A percentile compares a stretch with the other conserved stretches of the same genome.
Evolutionary conservation across 2,797 vertebrate species (phyloP).

Genomic region (Dryobates pubescens): DNA sequence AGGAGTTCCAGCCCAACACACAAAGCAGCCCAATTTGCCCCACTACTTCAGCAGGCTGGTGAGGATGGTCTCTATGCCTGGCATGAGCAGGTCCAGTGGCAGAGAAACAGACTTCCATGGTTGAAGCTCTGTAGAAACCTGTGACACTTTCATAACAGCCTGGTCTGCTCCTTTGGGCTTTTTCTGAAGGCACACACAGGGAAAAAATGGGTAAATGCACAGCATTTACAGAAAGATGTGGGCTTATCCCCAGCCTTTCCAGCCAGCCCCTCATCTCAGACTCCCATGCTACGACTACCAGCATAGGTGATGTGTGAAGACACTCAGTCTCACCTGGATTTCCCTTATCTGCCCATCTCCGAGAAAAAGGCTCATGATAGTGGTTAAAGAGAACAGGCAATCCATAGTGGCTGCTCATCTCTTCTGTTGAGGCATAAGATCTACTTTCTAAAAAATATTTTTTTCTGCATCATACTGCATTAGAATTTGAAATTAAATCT

Average conservation of each 20-base stretch:
- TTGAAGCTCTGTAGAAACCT: background rate
- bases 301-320: background rate
- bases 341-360: background rate
- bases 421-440: background rate
- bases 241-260: background rate
- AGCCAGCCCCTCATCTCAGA: background rate
- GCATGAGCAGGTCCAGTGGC: accelerated
- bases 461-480: background rate
- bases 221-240: accelerated
- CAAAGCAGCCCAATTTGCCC: background rate
- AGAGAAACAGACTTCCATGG: accelerated
- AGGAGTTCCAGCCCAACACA: background rate
- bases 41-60: background rate
- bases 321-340: background rate
- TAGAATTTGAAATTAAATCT: background rate
- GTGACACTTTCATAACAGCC: background rate
- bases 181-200: background rate
- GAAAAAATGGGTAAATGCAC: background rate
- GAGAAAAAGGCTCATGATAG: background rate
- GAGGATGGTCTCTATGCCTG: background rate
- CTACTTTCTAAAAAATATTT: background rate
- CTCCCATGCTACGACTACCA: background rate
- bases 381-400: background rate
- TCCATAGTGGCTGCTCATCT: background rate
- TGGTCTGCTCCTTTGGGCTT: background rate